These are phyloP conservation scores for Aphelocoma californica DNA, from an alignment of 2,797 vertebrate species.

Conservation along the genomic window DNA sequence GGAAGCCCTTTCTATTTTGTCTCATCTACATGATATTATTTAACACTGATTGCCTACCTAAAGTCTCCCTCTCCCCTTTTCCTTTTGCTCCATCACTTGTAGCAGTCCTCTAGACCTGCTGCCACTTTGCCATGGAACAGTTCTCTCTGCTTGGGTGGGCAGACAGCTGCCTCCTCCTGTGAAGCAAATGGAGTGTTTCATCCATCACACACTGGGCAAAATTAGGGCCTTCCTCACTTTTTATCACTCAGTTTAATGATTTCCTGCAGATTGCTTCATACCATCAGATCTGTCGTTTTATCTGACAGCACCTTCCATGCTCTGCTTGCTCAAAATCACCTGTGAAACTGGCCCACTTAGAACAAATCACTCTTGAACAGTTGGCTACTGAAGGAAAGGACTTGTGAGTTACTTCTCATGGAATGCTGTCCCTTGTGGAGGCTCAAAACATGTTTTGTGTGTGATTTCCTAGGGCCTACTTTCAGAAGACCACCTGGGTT, in stretches of 20 bases:
- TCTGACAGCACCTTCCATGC: neutral
- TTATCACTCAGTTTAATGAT: neutral
- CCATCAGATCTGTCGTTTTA: neutral
- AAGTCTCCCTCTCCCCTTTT: neutral
- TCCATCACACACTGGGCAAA: neutral
- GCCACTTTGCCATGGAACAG: neutral
- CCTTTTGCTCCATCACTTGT: neutral
- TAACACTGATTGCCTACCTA: neutral
- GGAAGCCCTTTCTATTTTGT: neutral
- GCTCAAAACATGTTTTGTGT: rapidly evolving
- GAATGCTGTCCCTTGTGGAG: neutral
- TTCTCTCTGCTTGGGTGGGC: neutral
- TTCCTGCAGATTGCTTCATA: neutral
- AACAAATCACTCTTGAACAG: neutral
- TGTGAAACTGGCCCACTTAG: neutral
- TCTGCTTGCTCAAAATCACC: neutral
- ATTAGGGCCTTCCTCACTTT: neutral
- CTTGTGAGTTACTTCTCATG: neutral
- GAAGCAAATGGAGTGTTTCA: neutral
- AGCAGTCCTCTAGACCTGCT: neutral
- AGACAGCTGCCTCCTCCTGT: neutral
- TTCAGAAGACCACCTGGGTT: neutral
- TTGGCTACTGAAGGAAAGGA: neutral
- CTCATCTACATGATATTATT: neutral
- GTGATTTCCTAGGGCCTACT: neutral